phyloP scores from a whole-genome alignment of 2,888 invertebrate species.

The Drosophila flavopinicola region DNA sequence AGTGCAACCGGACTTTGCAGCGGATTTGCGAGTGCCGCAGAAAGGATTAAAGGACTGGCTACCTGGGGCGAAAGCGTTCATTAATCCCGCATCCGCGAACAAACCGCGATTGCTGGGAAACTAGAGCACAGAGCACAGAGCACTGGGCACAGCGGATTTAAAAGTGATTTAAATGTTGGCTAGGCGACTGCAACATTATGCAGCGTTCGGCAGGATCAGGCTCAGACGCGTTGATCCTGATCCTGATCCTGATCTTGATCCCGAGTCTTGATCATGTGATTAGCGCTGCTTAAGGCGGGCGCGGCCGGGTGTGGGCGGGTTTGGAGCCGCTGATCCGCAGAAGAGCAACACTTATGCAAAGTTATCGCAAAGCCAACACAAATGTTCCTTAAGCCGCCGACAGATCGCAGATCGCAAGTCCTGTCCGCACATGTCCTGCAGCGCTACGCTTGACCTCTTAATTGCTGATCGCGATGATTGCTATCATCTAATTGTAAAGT shows the following conservation, averaged over 20 bases:
- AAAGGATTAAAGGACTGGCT: slow-evolving; percentile 72
- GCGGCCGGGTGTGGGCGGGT: slow-evolving; percentile 58
- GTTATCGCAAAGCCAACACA: slow-evolving; percentile 59
- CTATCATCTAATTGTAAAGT: slow-evolving; percentile 52
- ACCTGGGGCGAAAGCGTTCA: slow-evolving; percentile 64
- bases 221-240: slow-evolving; percentile 50
- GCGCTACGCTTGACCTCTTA: slow-evolving; percentile 74
- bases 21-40: slow-evolving; percentile 52
- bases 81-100: slow-evolving; percentile 60
- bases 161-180: slow-evolving; percentile 61
- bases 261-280: slow-evolving; percentile 68
- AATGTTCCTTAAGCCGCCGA: slow-evolving; percentile 47
- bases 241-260: slow-evolving; percentile 54
- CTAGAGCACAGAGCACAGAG: slow-evolving; percentile 49
- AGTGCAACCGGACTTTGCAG: slow-evolving; percentile 69
- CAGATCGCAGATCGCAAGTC: slow-evolving; percentile 14
- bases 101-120: slow-evolving; percentile 49
- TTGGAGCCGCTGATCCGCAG: slow-evolving; percentile 60
- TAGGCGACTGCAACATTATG: slow-evolving; percentile 63
- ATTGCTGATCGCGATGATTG: slow-evolving; percentile 56
- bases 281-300: slow-evolving; percentile 65
- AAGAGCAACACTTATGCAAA: slow-evolving; percentile 64
- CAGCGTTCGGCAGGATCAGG: slow-evolving; percentile 52
- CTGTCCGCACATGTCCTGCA: slow-evolving; percentile 34
- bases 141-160: slow-evolving; percentile 38